Conservation (phyloP, 2,113 vertebrate species). For the Sander lucioperca region DNA sequence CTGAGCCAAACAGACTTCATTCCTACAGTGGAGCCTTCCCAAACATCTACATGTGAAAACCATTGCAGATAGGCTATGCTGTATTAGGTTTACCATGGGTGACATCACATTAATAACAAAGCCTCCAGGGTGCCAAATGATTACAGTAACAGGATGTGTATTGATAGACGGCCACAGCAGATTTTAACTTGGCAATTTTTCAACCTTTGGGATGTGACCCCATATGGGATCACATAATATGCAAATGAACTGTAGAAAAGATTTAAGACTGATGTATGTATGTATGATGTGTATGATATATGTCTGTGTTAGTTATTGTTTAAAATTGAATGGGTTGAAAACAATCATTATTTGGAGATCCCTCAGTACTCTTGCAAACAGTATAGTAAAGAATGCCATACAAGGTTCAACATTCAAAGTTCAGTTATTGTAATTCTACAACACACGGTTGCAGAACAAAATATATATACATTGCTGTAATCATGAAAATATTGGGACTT, state of each 20-base stretch:
- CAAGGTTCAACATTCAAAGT: too few species aligned
- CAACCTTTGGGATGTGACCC: conserved; percentile 18
- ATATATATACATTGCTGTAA: neutral
- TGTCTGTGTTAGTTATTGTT: neutral
- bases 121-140: conserved; percentile 28
- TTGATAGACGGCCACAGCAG: conserved; percentile 13
- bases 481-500: neutral
- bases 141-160: conserved; percentile 1
- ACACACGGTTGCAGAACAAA: neutral
- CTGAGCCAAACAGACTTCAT: conserved; percentile 23
- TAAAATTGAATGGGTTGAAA: neutral
- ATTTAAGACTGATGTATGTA: neutral
- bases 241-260: conserved; percentile 2
- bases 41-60: conserved; percentile 47
- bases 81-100: conserved; percentile 32
- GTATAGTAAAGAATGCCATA: neutral
- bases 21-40: conserved; percentile 5
- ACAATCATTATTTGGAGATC: neutral
- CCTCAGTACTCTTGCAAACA: neutral
- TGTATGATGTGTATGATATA: neutral
- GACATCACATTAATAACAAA: conserved; percentile 48
- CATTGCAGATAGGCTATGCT: conserved; percentile 20
- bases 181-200: conserved; percentile 40
- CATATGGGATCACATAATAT: conserved; percentile 7
- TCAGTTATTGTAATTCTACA: too few species aligned